A percentile compares a stretch with the other conserved stretches of the same genome.
Evolutionary conservation across 1,140 invertebrate genomes (phyloP).

Genomic region (Panagrolaimus sp.): DNA sequence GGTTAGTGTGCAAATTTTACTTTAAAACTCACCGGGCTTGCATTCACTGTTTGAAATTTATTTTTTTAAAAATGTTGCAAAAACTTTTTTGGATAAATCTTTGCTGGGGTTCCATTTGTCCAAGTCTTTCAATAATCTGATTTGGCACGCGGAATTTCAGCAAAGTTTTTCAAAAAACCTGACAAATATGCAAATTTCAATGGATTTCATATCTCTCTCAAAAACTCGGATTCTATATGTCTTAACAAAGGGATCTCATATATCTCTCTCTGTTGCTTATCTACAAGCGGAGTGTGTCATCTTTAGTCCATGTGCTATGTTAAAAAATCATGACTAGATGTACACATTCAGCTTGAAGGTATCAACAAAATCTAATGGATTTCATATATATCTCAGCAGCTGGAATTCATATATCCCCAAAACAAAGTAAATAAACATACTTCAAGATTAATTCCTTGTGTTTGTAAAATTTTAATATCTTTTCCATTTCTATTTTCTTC

Average conservation of each 20-base stretch:
- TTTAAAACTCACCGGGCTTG: background rate
- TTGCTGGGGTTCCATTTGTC: too few relatives aligned
- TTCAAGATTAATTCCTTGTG: conserved; percentile 86
- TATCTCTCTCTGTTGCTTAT: background rate
- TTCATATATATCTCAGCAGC: too few relatives aligned
- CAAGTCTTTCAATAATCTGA: too few relatives aligned
- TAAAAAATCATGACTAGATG: conserved; percentile 17
- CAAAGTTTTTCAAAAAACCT: too few relatives aligned
- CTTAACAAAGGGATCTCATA: background rate
- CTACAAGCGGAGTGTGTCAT: background rate
- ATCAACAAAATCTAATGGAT: background rate
- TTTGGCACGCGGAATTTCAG: too few relatives aligned
- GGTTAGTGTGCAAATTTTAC: background rate
- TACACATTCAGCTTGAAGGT: conserved; percentile 21
- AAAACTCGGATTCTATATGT: too few relatives aligned
- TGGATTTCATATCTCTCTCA: too few relatives aligned
- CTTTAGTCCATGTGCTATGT: conserved; percentile 6
- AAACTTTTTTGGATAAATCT: background rate
- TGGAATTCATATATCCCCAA: too few relatives aligned
- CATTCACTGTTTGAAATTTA: background rate
- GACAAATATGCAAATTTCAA: too few relatives aligned
- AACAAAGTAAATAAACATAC: too few relatives aligned
- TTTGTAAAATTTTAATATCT: conserved; percentile 69
- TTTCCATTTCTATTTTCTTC: conserved; percentile 55
- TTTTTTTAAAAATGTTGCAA: background rate